Evolutionary conservation across 30 jellyfish, hydroid and myxozoan genomes (phyloP), one percentile per base, ranked within the genome.

Genomic region (Chironex yamaguchii): DNA sequence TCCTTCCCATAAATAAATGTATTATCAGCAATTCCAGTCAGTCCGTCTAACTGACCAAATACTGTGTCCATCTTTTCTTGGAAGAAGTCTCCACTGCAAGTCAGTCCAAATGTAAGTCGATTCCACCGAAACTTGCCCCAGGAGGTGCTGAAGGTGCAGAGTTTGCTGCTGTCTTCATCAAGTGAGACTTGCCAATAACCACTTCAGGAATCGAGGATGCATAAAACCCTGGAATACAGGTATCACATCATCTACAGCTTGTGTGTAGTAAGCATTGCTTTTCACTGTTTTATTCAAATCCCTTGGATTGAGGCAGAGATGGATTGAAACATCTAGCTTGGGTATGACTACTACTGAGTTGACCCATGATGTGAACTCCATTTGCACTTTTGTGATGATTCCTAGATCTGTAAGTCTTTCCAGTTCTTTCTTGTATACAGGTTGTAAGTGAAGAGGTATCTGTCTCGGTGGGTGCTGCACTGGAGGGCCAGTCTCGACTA

Each of bases 121-220:
- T 4, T 27, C 64, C 58, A 66, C 58, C 64, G 64, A 66, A n/a
- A 66, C 58, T 66, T 66, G 63, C 79, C 79, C 58, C 79, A 66
- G 58, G 79, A 33, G 4, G 79, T 66, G 21, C 64, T 21, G 65
- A 66, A 66, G 21, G 79, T 66, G 4, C 67, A 11, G 4, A 66
- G 79, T 6, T 3, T 11, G 32, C 79, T 66, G 64, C 67, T 11
- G 11, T n/a, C 66, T 21, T 66, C 66, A 21, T 66, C 79, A 2
- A 66, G 65, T 22, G n/a, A 13, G 2, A 66, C 65, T 21, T 24
- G 63, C 79, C 79, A 66, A 26, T 2, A 66, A 2, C 79, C 79
- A 26, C 21, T 66, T 29, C 79, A 21, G 14, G 79, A 53, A 6
- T 66, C 58, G 4, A 27, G 25, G 65, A 66, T 11, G 67, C 6